Evolutionary conservation across 1,140 invertebrate species (phyloP).

Genomic region (Asobara japonica): DNA sequence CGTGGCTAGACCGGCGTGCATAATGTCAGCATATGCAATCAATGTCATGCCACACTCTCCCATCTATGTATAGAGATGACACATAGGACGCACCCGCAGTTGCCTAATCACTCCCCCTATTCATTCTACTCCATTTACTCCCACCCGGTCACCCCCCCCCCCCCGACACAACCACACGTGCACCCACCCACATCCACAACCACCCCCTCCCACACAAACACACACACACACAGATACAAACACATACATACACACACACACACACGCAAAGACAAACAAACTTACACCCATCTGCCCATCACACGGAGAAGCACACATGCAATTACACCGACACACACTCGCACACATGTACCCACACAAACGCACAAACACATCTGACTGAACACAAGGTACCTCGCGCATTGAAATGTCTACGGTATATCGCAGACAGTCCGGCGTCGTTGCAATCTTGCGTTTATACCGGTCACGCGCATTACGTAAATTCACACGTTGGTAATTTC

Average conservation of each 20-base stretch:
- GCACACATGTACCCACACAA: neutral
- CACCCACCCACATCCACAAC: neutral
- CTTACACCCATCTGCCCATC: too few relatives aligned
- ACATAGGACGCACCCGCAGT: slow-evolving; percentile 2
- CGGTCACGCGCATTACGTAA: neutral
- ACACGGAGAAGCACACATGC: too few relatives aligned
- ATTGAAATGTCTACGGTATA: neutral
- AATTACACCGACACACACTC: too few relatives aligned
- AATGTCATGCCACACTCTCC: neutral
- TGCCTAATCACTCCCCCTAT: neutral
- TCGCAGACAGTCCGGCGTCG: neutral
- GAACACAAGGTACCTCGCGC: neutral
- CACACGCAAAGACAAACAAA: neutral
- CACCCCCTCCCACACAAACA: neutral
- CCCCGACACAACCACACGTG: too few relatives aligned
- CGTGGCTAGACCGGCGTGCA: neutral
- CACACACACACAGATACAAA: neutral
- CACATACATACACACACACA: neutral
- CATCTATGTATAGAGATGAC: slow-evolving; percentile 3
- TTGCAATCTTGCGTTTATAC: neutral
- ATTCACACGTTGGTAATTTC: neutral
- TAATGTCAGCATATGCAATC: neutral
- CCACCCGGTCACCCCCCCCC: too few relatives aligned
- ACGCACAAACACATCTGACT: neutral
- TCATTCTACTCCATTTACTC: neutral